Percentiles rank a stretch among this genome's conserved stretches.
phyloP scores from a whole-genome alignment of 1,140 invertebrate genomes.

The Intoshia linei region DNA sequence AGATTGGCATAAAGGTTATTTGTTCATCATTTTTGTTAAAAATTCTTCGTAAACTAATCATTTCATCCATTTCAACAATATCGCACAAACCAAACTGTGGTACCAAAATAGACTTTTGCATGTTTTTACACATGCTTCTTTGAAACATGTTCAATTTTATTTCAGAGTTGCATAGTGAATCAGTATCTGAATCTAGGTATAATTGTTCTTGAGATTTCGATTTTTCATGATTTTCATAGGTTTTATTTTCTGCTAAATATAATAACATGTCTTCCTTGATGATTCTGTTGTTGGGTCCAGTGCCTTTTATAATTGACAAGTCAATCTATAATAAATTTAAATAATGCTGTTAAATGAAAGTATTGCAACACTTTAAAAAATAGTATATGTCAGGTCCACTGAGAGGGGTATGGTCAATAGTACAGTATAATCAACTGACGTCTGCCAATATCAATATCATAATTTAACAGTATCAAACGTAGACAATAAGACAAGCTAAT shows the following conservation, averaged over 20 bases:
- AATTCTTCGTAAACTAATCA: conserved; percentile 33
- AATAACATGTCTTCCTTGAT: conserved; percentile 69
- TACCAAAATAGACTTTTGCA: conserved; percentile 64
- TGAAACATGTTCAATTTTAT: not conserved
- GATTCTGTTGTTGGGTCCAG: conserved; percentile 57
- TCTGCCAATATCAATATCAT: too few species aligned
- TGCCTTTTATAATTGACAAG: conserved; percentile 37
- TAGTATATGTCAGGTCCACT: too few species aligned
- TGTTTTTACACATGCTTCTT: conserved; percentile 46
- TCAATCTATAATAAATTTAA: conserved; percentile 30
- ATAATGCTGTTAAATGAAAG: too few species aligned
- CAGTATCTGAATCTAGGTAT: not conserved
- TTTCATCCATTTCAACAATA: conserved; percentile 34
- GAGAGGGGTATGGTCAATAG: too few species aligned
- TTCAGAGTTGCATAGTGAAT: not conserved
- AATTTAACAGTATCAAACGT: not conserved
- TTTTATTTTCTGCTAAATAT: conserved; percentile 19
- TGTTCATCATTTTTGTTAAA: conserved; percentile 33
- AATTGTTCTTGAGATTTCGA: not conserved
- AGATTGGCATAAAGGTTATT: conserved; percentile 62
- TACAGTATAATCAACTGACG: too few species aligned
- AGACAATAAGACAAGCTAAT: not conserved
- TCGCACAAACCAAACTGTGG: conserved; percentile 28
- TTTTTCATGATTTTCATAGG: not conserved
- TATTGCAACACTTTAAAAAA: too few species aligned